Evolutionary conservation across 2,113 vertebrate genomes (phyloP).

Genomic region (Ondatra zibethicus): DNA sequence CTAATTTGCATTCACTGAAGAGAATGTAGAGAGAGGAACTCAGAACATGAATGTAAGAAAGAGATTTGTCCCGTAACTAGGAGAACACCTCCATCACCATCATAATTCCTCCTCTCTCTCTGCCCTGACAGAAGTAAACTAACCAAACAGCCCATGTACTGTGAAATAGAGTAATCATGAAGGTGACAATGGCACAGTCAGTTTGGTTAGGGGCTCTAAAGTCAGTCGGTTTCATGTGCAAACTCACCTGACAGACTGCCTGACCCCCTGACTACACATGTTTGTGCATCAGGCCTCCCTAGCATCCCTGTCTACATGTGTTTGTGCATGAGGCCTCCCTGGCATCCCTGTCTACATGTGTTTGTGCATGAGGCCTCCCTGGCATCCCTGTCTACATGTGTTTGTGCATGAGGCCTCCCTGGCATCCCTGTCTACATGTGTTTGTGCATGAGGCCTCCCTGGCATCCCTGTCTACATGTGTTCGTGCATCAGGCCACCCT

Average conservation of each 20-base stretch:
- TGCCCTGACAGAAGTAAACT: constrained; percentile 14
- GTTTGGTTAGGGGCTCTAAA: neutral
- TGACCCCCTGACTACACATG: neutral
- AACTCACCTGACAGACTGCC: neutral
- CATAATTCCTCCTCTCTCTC: neutral
- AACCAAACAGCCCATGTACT: neutral
- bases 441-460: neutral
- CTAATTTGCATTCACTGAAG: neutral
- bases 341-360: neutral
- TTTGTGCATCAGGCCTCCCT: neutral
- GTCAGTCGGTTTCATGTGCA: neutral
- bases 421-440: neutral
- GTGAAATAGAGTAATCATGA: neutral
- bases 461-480: neutral
- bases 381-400: neutral
- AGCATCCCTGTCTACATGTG: neutral
- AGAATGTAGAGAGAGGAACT: neutral
- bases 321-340: neutral
- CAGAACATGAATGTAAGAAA: neutral
- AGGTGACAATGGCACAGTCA: neutral
- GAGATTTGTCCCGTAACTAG: neutral
- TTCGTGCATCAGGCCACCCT: neutral
- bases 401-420: neutral
- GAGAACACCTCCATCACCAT: neutral
- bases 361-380: too few species aligned